These are phyloP conservation scores for Drosophila leonis DNA, from an alignment of 2,888 invertebrate genomes.

Conservation along the genomic window DNA sequence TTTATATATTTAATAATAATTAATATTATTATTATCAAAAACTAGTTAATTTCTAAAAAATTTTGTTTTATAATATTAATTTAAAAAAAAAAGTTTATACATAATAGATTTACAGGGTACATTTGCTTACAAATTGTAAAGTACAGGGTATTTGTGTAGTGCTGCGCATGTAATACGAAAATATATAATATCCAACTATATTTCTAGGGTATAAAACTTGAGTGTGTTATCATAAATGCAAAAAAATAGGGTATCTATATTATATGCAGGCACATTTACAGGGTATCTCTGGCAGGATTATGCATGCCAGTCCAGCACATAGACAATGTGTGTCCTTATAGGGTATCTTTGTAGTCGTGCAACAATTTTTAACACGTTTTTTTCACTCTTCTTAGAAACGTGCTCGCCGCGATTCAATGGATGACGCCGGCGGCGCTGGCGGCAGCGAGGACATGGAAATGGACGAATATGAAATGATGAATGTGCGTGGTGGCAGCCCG, in stretches of 20 bases:
- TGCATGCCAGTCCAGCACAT: too few relatives aligned
- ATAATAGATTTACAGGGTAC: not conserved
- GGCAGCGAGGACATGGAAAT: conserved; percentile 82
- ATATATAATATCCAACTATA: not conserved
- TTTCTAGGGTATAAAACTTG: not conserved
- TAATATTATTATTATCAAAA: too few relatives aligned
- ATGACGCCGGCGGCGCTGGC: conserved; percentile 85
- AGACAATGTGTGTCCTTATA: not conserved
- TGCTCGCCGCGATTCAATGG: conserved; percentile 47
- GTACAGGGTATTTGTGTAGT: not conserved
- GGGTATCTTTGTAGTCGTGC: not conserved
- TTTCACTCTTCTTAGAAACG: conserved; percentile 56
- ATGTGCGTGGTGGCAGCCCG: conserved; percentile 92
- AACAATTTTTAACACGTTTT: too few relatives aligned
- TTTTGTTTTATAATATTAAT: too few relatives aligned
- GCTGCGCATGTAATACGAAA: not conserved
- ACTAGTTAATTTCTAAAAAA: too few relatives aligned
- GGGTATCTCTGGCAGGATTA: too few relatives aligned
- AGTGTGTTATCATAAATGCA: not conserved
- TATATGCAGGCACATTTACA: too few relatives aligned
- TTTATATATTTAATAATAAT: too few relatives aligned
- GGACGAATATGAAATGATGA: conserved; percentile 93
- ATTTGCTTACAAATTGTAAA: not conserved
- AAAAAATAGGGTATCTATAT: not conserved
- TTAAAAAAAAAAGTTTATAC: too few relatives aligned